Evolutionary conservation across 2,888 invertebrate species (phyloP), one percentile per base, ranked within the genome.

Genomic region (Calameuta filiformis): DNA sequence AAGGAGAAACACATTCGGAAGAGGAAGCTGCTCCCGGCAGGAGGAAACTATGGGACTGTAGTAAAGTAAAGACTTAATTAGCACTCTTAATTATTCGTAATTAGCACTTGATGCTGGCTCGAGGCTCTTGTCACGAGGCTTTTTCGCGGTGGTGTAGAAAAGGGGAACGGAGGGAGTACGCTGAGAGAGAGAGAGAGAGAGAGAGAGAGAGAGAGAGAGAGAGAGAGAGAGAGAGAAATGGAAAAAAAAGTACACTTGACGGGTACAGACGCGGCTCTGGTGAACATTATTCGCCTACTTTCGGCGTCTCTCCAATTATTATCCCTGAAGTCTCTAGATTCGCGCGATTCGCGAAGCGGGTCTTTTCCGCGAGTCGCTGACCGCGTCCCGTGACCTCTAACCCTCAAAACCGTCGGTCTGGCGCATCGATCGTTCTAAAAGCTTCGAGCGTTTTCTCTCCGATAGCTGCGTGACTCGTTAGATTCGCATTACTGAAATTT

Each of bases 41-140:
- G 37, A 75, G 77, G 73, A 37, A 37, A 56, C 79, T 79, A 75
- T 12, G 31, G 80, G 76, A 75, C 76, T 75, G 79, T 81, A 78
- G 75, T 81, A 84, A 83, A 86, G 84, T 81, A 81, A 80, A 77
- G 80, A 84, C 83, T 87, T 88, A 87, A 87, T 87, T 88, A 87
- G 86, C 82, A 84, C 86, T 86, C 87, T 80, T 87, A 87, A 87
- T 88, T 87, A 87, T 85, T 86, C 86, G 83, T 87, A 88, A 87
- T 88, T 88, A 87, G 85, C 83, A 83, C 84, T 85, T 81, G 83
- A 79, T 84, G 79, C 80, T 76, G 74, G 77, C 68, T 71, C 35
- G 56, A 56, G 71, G 77, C 68, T 78, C 37, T 30, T 35, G 73
- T 75, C 34, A n/a, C 76, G 35, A 12, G 35, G 75, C 40, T 71